phyloP scores from a whole-genome alignment of 2,888 invertebrate genomes.

The Oegoconia quadripuncta region DNA sequence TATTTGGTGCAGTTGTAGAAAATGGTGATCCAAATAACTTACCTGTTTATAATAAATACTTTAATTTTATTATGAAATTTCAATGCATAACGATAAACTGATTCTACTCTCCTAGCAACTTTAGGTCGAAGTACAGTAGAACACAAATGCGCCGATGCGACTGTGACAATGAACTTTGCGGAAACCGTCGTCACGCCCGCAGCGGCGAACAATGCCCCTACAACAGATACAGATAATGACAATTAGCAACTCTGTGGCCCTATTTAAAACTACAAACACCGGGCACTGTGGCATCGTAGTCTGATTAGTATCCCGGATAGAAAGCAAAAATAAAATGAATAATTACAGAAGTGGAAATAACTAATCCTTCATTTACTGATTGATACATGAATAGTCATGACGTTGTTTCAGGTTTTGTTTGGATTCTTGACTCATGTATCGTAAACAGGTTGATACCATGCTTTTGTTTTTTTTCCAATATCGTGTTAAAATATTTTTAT shows the following conservation, averaged over 20 bases:
- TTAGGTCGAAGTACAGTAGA: constrained; percentile 35
- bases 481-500: no score
- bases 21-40: no score
- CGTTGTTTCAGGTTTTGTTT: no score
- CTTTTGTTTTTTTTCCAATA: no score
- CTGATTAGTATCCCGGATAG: not conserved
- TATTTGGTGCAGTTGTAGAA: no score
- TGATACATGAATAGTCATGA: no score
- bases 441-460: no score
- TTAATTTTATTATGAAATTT: not conserved
- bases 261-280: constrained; percentile 11
- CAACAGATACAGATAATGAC: constrained; percentile 46
- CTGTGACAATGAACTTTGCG: constrained; percentile 75
- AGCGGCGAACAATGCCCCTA: constrained; percentile 62
- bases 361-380: no score
- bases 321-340: no score
- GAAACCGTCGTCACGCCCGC: constrained; percentile 73
- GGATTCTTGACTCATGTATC: no score
- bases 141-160: constrained; percentile 23
- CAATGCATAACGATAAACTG: not conserved
- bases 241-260: constrained; percentile 36
- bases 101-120: not conserved
- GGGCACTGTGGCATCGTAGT: constrained; percentile 1
- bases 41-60: no score
- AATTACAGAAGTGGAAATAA: no score